Evolutionary conservation across 2,797 vertebrate genomes (phyloP).

Genomic region (Neosilurus hyrtlii): DNA sequence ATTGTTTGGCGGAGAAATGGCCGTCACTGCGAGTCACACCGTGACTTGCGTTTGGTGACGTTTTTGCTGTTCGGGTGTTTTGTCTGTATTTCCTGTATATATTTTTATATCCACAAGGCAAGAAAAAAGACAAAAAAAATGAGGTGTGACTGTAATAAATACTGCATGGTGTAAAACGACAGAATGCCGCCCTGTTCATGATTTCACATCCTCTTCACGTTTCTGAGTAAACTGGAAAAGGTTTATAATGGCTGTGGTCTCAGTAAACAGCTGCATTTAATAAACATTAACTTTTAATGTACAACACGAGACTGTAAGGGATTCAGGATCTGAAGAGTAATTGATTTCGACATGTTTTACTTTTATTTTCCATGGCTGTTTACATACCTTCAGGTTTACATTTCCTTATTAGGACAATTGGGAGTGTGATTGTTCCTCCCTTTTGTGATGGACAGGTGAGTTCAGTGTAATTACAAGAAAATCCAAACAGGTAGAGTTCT

Average conservation of each 20-base stretch:
- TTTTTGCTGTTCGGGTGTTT: constrained; percentile 10
- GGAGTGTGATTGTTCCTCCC: not conserved
- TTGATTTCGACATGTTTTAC: not conserved
- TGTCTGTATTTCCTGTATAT: constrained; percentile 34
- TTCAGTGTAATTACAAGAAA: not conserved
- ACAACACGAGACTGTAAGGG: not conserved
- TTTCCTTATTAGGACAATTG: not conserved
- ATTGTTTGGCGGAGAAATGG: not conserved
- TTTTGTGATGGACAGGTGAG: not conserved
- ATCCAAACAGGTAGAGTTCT: not conserved
- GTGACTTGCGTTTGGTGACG: not conserved
- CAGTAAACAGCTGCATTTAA: not conserved
- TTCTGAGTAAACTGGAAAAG: not conserved
- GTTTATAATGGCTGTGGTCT: not conserved
- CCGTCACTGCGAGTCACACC: not conserved
- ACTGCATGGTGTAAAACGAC: constrained; percentile 30
- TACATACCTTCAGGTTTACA: not conserved
- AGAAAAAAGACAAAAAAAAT: constrained; percentile 19
- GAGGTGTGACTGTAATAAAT: constrained; percentile 37
- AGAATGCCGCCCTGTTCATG: not conserved
- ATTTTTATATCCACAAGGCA: constrained; percentile 49
- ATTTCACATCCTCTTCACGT: not conserved
- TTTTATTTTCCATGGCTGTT: not conserved
- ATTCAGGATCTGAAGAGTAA: not conserved
- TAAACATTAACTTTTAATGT: not conserved